Evolutionary conservation across 92 coral and sea anemone species (phyloP), one percentile per base, ranked within the genome.

Genomic region (Porites divaricata): DNA sequence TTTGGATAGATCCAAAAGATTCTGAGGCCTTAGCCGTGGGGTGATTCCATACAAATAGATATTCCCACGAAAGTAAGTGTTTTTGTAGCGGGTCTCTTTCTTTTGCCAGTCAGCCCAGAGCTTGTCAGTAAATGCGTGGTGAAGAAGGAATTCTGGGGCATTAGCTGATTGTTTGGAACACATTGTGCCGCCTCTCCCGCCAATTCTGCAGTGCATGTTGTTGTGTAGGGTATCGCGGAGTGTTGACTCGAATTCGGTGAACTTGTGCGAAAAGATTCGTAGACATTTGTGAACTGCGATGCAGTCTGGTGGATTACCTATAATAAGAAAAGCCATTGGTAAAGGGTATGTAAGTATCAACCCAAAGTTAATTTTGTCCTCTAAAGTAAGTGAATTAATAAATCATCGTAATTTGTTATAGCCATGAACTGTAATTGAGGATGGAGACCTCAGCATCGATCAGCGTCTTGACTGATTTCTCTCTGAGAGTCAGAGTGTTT

Each of bases 21-120:
- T 81, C 15, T 78, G 88, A 13, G 93, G 86, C 23, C 82, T 81
- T 16, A 73, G 68, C 50, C 86, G 73, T 45, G 94, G 89, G n/a
- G 82, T 19, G 24, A 66, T 14, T 25, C 86, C 85, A 13, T 48
- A 58, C 0, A 89, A 81, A 0, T 76, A 24, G 6, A 76, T 63
- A 16, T 12, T 72, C 20, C 88, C 92, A 68, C 59, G 48, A 52
- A 76, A 86, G 81, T 85, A 86, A 0, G 90, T 95, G 52, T 82
- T 79, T 85, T 76, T 88, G 72, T 93, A 91, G 50, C 74, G 70
- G 26, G 66, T 6, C 13, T 88, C 95, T 59, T 84, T 91, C 89
- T 91, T 91, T 89, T 94, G 98, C 98, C 98, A 94, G 83, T 94
- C 98, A 62, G 84, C 67, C 98, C 98, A 94, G 68, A 92, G 58